A percentile compares a stretch with the other conserved stretches of the same genome.
Evolutionary conservation across 2,888 invertebrate species (phyloP).

Genomic region (Oligia latruncula): DNA sequence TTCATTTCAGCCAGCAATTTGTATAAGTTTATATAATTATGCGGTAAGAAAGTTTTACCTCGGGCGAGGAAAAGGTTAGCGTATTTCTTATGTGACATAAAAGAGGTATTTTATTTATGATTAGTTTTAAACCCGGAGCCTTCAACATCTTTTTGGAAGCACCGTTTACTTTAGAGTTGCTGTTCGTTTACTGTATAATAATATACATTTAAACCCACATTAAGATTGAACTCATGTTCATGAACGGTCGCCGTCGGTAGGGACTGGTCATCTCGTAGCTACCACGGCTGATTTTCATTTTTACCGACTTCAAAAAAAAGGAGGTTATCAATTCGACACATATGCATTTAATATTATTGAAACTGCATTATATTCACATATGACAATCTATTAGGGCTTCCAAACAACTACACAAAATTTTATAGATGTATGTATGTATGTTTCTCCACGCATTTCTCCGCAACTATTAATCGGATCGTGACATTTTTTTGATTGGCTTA

Average conservation of each 20-base stretch:
- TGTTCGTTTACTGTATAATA: not conserved
- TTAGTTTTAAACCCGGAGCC: constrained; percentile 6
- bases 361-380: too few species aligned
- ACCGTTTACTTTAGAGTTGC: not conserved
- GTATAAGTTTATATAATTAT: constrained; percentile 45
- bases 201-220: not conserved
- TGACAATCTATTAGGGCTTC: too few species aligned
- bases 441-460: too few species aligned
- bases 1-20: constrained; percentile 31
- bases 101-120: constrained; percentile 18
- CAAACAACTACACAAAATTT: too few species aligned
- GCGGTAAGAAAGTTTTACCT: constrained; percentile 31
- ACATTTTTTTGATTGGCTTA: too few species aligned
- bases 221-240: not conserved
- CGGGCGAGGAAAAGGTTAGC: constrained; percentile 15
- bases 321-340: too few species aligned
- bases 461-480: too few species aligned
- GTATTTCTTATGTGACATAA: constrained; percentile 13
- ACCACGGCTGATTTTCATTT: not conserved
- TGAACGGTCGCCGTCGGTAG: not conserved
- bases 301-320: too few species aligned
- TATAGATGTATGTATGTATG: too few species aligned
- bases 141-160: constrained; percentile 11
- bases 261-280: not conserved
- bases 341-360: too few species aligned